These are phyloP conservation scores for Porites australiensis DNA, from an alignment of 64 coral and sea anemone genomes.

Conservation along the genomic window DNA sequence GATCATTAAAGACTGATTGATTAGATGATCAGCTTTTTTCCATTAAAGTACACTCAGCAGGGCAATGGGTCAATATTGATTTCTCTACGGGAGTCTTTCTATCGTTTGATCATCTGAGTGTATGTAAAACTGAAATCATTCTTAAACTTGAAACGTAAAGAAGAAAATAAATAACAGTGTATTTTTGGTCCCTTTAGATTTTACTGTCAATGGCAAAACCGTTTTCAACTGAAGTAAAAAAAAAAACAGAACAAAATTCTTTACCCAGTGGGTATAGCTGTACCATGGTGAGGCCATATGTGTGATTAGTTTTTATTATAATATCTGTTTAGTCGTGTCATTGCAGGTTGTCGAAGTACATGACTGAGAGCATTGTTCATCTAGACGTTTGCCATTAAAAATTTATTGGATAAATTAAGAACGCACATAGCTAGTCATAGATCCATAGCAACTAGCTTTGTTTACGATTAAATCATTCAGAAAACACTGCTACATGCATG, in stretches of 20 bases:
- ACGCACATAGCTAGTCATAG: neutral
- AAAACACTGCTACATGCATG: neutral
- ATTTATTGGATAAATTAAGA: neutral
- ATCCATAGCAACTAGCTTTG: conserved; percentile 17
- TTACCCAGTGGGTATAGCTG: neutral
- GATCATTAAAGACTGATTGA: too few relatives aligned
- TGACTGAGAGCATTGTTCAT: neutral
- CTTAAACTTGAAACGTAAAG: too few relatives aligned
- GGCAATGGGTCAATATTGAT: too few relatives aligned
- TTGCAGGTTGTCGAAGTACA: neutral
- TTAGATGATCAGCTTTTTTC: too few relatives aligned
- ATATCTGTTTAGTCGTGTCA: neutral
- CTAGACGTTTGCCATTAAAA: conserved; percentile 28
- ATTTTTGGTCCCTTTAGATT: too few relatives aligned
- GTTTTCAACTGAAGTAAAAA: too few relatives aligned
- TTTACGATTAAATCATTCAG: neutral
- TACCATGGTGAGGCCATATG: neutral
- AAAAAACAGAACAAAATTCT: neutral
- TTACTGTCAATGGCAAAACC: too few relatives aligned
- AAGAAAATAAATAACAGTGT: too few relatives aligned
- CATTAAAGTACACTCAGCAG: too few relatives aligned
- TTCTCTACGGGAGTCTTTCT: too few relatives aligned
- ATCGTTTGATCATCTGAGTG: too few relatives aligned
- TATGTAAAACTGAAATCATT: too few relatives aligned
- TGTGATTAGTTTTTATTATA: neutral